These are phyloP conservation scores for Megalonaias nervosa DNA, from an alignment of 1,140 invertebrate species.

Conservation along the genomic window DNA sequence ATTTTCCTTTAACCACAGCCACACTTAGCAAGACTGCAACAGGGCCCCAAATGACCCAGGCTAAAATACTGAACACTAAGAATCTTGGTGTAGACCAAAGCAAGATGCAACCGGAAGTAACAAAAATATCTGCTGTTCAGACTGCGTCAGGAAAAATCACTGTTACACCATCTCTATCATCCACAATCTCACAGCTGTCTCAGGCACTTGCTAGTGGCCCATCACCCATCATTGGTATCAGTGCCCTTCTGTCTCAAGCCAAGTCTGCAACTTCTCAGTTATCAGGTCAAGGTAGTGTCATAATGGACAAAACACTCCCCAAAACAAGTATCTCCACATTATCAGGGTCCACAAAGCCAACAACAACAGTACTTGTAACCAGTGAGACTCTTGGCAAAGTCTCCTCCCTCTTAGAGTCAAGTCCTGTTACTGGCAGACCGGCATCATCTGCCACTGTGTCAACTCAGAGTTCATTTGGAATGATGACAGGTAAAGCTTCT, in stretches of 20 bases:
- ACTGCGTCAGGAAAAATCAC: no score
- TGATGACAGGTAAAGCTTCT: slow-evolving; percentile 2
- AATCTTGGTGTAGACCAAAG: no score
- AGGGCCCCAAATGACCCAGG: neutral
- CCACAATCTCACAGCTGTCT: neutral
- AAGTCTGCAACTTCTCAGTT: slow-evolving; percentile 2
- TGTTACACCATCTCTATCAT: neutral
- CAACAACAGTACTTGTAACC: slow-evolving; percentile 4
- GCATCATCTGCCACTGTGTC: no score
- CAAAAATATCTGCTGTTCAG: no score
- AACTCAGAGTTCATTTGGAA: neutral
- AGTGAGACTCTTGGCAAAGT: slow-evolving; percentile 52
- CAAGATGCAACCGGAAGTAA: no score
- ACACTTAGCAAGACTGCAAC: slow-evolving; percentile 28
- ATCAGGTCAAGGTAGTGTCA: slow-evolving; percentile 7
- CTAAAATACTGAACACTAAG: no score
- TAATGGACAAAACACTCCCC: slow-evolving; percentile 1
- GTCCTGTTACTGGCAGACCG: slow-evolving; percentile 34
- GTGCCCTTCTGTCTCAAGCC: neutral
- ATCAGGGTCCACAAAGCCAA: slow-evolving; percentile 1
- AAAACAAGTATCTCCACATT: slow-evolving; percentile 2
- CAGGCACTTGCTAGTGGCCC: neutral
- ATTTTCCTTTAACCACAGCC: slow-evolving; percentile 57
- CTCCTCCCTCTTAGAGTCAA: slow-evolving; percentile 54
- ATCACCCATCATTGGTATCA: neutral